Base-by-base conservation (phyloP, 2,797 vertebrate species). In the Parambassis ranga region DNA sequence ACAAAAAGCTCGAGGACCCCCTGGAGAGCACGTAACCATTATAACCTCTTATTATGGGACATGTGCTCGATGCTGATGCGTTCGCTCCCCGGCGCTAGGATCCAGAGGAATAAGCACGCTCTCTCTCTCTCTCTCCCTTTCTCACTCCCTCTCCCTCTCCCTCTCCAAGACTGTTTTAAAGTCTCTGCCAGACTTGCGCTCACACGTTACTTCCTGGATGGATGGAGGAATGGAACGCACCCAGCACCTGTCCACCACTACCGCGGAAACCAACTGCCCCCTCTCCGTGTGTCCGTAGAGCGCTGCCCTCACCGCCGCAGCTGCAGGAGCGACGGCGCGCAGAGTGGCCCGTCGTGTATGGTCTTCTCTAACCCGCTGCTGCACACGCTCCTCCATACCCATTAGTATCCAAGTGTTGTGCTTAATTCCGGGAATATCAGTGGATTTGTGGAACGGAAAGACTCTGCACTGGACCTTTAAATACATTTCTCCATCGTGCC, bases 131-230 rank as follows among this genome's bases (percentile, higher is more conserved):
- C 23, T 27, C 56, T 14, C 46, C 20, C 26, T 13, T 36, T 22
- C 61, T 27, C 51, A 43, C 64, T 37, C 72, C 48, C 65, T 53
- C 61, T 18, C 53, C 28, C 74, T 61, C 63, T 31, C 61, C 43
- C 71, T 64, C 81, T 61, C 75, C 81, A 84, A 87, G 88, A 88
- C 92, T 91, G 93, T 94, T 96, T 95, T 94, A 95, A 95, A 96
- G 95, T 95, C 93, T 92, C 88, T 72, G 91, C 89, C 94, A 93
- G 93, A 94, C 92, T 92, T 88, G 83, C 81, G 92, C 93, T 94
- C 92, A 90, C 92, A 91, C 92, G 94, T 87, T 93, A 94, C 94
- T 95, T 95, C 93, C 94, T 94, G 94, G 91, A 92, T 93, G 94
- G 92, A 91, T 60, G 62, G 93, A 92, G 93, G 94, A 91, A 94